Base-by-base conservation (phyloP, 2,113 vertebrate genomes). In the Osmerus eperlanus region DNA sequence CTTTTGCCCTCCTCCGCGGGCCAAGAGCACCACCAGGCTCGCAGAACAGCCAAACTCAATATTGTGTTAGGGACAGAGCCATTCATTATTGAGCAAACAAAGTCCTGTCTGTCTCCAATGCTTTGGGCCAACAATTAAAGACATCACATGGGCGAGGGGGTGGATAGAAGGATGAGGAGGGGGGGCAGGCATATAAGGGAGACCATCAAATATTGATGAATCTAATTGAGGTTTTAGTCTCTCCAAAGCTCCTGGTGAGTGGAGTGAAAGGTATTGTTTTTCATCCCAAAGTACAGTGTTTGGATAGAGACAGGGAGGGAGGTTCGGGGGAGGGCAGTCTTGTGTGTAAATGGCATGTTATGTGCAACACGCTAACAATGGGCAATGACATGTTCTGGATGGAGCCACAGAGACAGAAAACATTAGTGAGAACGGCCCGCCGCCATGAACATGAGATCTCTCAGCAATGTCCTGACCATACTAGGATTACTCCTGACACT, bases 51-150 rank as follows among this genome's bases (percentile, higher is more conserved):
- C 79, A 83, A 78, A 83, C 84, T 87, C 81, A 84, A 87, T 91
- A 88, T 91, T 90, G 86, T 90, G 84, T 84, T 80, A 80, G 77
- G 77, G 81, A 88, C 81, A 76, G 71, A 85, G 83, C 81, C 89
- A 91, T 92, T 85, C 84, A 90, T 93, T 92, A 92, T 88, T 83
- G 88, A 90, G 86, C 82, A 92, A 92, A 90, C 84, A 86, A 89
- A 87, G 85, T 90, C 78, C 75, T 91, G 89, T 91, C 89, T 89
- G 85, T 90, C 90, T 91, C 71, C 80, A 79, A 81, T 79, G 91
- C 91, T 92, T 88, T 88, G 86, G 89, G 89, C 90, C 87, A 92
- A 87, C 90, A 90, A 90, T 92, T 91, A 91, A 91, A 90, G 85
- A 86, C 84, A 90, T 86, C 85, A 89, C 67, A 75, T 76, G 78